Evolutionary conservation across 2,797 vertebrate species (phyloP).

Genomic region (Crax fasciolata): DNA sequence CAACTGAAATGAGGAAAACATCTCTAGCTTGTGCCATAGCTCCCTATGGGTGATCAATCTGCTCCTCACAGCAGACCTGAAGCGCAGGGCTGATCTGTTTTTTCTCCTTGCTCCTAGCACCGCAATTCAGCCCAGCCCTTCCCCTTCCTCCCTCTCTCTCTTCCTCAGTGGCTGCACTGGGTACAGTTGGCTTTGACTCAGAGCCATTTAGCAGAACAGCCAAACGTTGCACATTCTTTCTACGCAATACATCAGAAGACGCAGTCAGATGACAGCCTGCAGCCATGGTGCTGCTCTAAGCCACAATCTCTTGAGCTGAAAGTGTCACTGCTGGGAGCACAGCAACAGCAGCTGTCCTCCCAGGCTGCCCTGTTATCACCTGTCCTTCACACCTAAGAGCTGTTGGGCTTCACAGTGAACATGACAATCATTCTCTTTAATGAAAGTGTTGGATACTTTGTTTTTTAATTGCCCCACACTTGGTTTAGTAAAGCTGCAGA

Average conservation of each 20-base stretch:
- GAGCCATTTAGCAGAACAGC: background rate
- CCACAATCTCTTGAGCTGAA: background rate
- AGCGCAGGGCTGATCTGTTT: background rate
- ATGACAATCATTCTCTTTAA: background rate
- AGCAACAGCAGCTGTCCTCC: background rate
- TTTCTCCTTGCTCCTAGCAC: background rate
- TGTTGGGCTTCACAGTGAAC: background rate
- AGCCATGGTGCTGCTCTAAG: background rate
- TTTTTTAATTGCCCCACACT: background rate
- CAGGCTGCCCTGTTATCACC: background rate
- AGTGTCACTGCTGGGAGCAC: background rate
- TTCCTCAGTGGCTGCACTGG: background rate
- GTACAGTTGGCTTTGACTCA: background rate
- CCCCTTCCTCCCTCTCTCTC: rapidly evolving
- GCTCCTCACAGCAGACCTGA: background rate
- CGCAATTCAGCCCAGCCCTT: background rate
- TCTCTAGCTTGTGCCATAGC: background rate
- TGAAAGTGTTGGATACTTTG: background rate
- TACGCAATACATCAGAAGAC: rapidly evolving
- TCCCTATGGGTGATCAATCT: background rate
- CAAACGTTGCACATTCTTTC: background rate
- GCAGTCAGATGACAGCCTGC: background rate
- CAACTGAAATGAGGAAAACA: background rate
- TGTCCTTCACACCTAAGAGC: background rate
- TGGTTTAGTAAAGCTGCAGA: background rate